Evolutionary conservation across 2,888 invertebrate genomes (phyloP), one percentile per base, ranked within the genome.

Genomic region (Orthosia cruda): DNA sequence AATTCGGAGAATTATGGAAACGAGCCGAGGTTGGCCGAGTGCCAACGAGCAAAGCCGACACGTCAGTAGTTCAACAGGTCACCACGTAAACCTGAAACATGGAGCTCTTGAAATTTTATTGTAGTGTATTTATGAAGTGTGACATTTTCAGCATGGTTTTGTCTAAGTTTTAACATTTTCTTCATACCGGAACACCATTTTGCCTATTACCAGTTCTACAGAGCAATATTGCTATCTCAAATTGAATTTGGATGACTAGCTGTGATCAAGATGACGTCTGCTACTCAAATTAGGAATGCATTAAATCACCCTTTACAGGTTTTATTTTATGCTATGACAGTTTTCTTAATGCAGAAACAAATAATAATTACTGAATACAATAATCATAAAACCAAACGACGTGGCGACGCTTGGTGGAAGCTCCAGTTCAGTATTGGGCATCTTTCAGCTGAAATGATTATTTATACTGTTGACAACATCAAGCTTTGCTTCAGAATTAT

Each of bases 1-100:
- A 84, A 78, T 88, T 84, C 73, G 72, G 85, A 84, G 89, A 85
- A 89, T 92, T 90, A 91, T 90, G 91, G 89, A 88, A 91, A 91
- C 85, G 80, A 89, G 87, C 73, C 78, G 77, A 81, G 70, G 84
- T 91, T 91, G 91, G 92, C 87, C 61, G 84, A 62, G 58, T 75
- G 91, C 92, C 91, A 92, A 80, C 80, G 70, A 70, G 62, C 66
- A 64, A 67, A 77, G 83, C 83, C 82, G 70, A 79, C 87, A 76
- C 76, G 76, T 76, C 80, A 74, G 54, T 71, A 57, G 87, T 81
- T 88, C 92, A 92, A 92, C 91, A 92, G 92, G 91, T 92, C 88
- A 90, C 88, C 80, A 80, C 79, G 68, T 85, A 81, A 84, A 86
- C 80, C 80, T 81, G 72, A 80, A 79, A 81, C 71, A 82, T 65